phyloP scores from a whole-genome alignment of 2,888 invertebrate genomes.

The Cremastinae sp. region DNA sequence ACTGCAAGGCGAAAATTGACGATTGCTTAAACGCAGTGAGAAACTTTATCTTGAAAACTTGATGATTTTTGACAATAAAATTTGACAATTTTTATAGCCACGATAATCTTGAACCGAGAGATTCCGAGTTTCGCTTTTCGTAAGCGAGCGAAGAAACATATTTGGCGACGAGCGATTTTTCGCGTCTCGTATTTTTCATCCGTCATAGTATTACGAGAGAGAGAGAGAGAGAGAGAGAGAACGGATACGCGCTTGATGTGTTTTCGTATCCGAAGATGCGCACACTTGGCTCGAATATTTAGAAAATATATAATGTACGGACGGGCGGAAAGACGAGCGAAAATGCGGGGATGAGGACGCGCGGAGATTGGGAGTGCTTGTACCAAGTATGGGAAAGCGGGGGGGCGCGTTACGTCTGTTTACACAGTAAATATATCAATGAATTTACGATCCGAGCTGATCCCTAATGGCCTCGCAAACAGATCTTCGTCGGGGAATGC shows the following conservation, averaged over 20 bases:
- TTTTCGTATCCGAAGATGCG: not conserved
- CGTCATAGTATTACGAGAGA: no score
- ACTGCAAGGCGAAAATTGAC: no score
- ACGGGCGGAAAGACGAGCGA: conserved; percentile 4
- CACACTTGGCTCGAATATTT: conserved; percentile 6
- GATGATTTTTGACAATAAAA: no score
- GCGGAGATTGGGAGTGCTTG: not conserved
- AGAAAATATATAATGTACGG: conserved; percentile 1
- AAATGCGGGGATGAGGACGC: not conserved
- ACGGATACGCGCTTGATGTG: not conserved
- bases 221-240: no score
- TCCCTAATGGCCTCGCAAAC: conserved; percentile 77
- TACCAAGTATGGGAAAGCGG: conserved; percentile 27
- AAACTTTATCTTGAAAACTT: no score
- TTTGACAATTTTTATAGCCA: no score
- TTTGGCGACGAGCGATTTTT: no score
- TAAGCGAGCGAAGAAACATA: no score
- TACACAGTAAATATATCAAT: conserved; percentile 79
- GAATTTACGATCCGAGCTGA: conserved; percentile 77
- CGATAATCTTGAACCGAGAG: no score
- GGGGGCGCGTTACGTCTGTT: conserved; percentile 66
- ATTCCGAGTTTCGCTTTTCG: no score
- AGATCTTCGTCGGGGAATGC: conserved; percentile 76
- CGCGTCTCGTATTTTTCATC: no score
- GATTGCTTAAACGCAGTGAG: no score